Evolutionary conservation across 1,140 invertebrate species (phyloP), one percentile per base, ranked within the genome.

Genomic region (Drosophila trapezifrons): DNA sequence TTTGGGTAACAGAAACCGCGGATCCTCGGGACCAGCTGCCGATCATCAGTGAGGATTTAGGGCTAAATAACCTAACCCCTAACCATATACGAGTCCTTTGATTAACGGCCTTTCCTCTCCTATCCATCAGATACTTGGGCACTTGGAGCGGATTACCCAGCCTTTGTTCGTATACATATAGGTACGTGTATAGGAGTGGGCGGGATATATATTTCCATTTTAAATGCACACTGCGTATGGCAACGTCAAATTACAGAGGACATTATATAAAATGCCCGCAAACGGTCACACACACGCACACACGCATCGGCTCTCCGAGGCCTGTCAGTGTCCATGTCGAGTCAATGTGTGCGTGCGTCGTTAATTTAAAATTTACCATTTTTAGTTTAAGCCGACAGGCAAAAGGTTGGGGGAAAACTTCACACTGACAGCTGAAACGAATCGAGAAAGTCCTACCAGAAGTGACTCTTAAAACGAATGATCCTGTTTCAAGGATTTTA

Each of bases 361-460:
- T 80, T 81, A 86, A 85, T 81, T 78, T 82, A 87, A 85, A 87
- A 86, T 72, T 78, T 76, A 62, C 65, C 65, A 76, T 76, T 85
- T 85, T 87, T 82, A 87, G 83, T 82, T 81, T 65, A 86, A 78
- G 66, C 66, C 64, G 18, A 47, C 65, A 40, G 66, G 51, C 47
- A 51, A 75, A 78, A 56, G 49, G 64, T 55, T 22, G 55, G 35
- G 29, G 55, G 29, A 56, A 37, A 51, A 65, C 20, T 76, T 32
- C 13, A 6, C n/a, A 10, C 12, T 35, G n/a, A 37, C 47, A 69
- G 70, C 46, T 73, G 27, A 42, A 57, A 10, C 73, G 78, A 81
- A 72, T 57, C 17, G 6, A 15, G 0, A 72, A 54, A 22, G 57
- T 45, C 43, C 78, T 71, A 42, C 54, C n/a, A 15, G 13, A n/a